phyloP scores from a whole-genome alignment of 2,888 invertebrate genomes.

The Apodemia mormo region DNA sequence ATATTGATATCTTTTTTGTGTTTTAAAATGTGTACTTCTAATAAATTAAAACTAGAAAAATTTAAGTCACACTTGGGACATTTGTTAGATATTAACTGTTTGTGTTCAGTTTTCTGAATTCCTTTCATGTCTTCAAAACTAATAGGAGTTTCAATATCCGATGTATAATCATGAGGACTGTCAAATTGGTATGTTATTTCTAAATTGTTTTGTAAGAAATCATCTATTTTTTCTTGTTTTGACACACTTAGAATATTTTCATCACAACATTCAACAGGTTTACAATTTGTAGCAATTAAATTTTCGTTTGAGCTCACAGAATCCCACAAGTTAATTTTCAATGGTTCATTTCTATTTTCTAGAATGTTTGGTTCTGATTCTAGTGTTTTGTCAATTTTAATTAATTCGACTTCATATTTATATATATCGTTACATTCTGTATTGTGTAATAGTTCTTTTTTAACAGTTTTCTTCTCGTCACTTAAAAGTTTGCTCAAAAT shows the following conservation, averaged over 20 bases:
- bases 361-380: not conserved
- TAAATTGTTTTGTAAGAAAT: constrained; percentile 4
- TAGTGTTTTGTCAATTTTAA: not conserved
- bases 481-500: constrained; percentile 49
- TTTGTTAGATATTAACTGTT: not conserved
- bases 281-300: not conserved
- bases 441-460: constrained; percentile 30
- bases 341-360: not conserved
- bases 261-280: not conserved
- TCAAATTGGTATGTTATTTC: constrained; percentile 10
- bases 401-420: not conserved
- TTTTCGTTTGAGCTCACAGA: not conserved
- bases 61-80: constrained; percentile 27
- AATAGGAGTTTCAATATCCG: constrained; percentile 4
- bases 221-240: constrained; percentile 4
- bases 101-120: constrained; percentile 14
- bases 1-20: constrained; percentile 32
- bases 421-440: constrained; percentile 19
- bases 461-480: constrained; percentile 22
- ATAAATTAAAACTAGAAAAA: constrained; percentile 24
- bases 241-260: not conserved
- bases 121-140: not conserved
- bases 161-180: not conserved
- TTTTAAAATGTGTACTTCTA: constrained; percentile 21
- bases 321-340: not conserved